These are phyloP conservation scores for Lagocephalus sceleratus DNA, from an alignment of 2,797 vertebrate species.

Conservation along the genomic window DNA sequence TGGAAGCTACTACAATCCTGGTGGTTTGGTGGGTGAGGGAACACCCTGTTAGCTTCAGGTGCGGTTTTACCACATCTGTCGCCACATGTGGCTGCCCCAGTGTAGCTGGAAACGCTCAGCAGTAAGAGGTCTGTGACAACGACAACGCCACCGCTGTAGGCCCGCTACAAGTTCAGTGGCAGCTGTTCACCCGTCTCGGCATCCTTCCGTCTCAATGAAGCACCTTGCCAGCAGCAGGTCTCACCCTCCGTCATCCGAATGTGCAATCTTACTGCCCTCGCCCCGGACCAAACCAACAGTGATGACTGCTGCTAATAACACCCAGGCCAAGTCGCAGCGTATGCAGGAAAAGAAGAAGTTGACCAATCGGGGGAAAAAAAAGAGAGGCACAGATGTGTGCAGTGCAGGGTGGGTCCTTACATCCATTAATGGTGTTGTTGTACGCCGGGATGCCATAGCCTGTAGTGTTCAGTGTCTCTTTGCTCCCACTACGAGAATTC, in stretches of 20 bases:
- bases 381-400: not conserved
- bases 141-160: slow-evolving; percentile 16
- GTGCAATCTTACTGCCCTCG: slow-evolving; percentile 9
- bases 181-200: slow-evolving; percentile 29
- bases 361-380: slow-evolving; percentile 21
- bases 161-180: slow-evolving; percentile 16
- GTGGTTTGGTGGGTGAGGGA: not conserved
- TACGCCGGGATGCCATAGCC: slow-evolving; percentile 86
- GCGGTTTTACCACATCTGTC: slow-evolving; percentile 26
- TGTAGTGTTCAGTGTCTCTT: slow-evolving; percentile 87
- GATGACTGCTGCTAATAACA: slow-evolving; percentile 30
- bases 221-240: slow-evolving; percentile 24
- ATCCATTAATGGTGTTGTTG: slow-evolving; percentile 90
- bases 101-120: slow-evolving; percentile 18
- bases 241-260: slow-evolving; percentile 41
- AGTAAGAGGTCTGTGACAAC: slow-evolving; percentile 2
- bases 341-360: not conserved
- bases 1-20: not conserved
- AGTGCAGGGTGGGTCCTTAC: slow-evolving; percentile 83
- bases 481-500: slow-evolving; percentile 91
- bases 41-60: not conserved
- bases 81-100: slow-evolving; percentile 8
- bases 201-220: slow-evolving; percentile 46
- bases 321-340: not conserved
- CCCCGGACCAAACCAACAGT: slow-evolving; percentile 14